Evolutionary conservation across 2,113 vertebrate genomes (phyloP).

Genomic region (Eretmodus cyanostictus): DNA sequence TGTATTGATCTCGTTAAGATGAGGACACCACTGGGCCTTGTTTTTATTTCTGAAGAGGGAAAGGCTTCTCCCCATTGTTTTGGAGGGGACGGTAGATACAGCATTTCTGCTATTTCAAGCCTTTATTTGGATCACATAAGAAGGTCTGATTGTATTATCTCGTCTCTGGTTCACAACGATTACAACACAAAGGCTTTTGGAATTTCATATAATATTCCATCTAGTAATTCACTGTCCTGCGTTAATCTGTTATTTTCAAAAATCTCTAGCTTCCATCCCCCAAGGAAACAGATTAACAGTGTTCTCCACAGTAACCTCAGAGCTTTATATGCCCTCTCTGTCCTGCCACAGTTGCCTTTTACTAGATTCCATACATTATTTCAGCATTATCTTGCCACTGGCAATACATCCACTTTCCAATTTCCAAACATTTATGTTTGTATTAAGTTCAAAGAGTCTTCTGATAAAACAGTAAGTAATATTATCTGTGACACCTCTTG

Average conservation of each 20-base stretch:
- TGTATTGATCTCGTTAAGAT: not conserved
- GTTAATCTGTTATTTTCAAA: not conserved
- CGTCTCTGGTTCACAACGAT: not conserved
- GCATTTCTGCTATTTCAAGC: not conserved
- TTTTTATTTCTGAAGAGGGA: not conserved
- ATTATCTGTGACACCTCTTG: conserved; percentile 12
- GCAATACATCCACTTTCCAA: not conserved
- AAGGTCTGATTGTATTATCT: not conserved
- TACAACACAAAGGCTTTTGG: not conserved
- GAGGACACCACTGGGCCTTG: not conserved
- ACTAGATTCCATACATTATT: not conserved
- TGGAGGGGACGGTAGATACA: not conserved
- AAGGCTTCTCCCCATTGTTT: not conserved
- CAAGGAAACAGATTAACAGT: not conserved
- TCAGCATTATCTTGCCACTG: not conserved
- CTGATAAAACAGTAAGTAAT: conserved; percentile 22
- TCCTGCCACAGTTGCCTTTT: not conserved
- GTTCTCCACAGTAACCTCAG: not conserved
- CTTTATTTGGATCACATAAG: not conserved
- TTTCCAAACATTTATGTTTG: not conserved
- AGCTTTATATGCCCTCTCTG: not conserved
- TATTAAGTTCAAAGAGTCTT: not conserved
- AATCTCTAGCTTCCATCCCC: not conserved
- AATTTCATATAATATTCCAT: not conserved
- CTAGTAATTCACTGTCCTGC: not conserved